phyloP scores from a whole-genome alignment of 2,797 vertebrate genomes.

The Syngnathus rostellatus region DNA sequence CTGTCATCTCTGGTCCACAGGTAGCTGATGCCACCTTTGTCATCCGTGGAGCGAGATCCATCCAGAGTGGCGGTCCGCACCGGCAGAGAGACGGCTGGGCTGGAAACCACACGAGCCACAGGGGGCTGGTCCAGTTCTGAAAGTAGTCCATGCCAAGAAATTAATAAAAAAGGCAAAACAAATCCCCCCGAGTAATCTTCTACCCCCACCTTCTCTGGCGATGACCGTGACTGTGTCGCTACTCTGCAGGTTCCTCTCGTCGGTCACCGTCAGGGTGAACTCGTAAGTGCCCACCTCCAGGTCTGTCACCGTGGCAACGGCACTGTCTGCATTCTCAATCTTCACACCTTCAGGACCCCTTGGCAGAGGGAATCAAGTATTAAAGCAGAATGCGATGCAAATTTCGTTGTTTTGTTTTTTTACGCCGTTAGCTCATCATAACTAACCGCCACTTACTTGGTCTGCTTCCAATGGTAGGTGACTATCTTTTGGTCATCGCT shows the following conservation, averaged over 20 bases:
- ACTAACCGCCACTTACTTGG: constrained; percentile 62
- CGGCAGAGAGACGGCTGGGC: constrained; percentile 77
- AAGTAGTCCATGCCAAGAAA: background rate
- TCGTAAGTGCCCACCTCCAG: constrained; percentile 83
- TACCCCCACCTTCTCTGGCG: constrained; percentile 79
- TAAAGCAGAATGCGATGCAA: background rate
- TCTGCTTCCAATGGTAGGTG: constrained; percentile 86
- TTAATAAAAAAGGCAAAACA: no score
- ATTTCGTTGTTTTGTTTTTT: background rate
- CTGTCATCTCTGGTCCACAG: constrained; percentile 85
- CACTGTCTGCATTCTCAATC: constrained; percentile 82
- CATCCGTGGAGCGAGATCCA: constrained; percentile 85
- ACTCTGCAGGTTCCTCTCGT: constrained; percentile 84
- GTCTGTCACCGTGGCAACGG: constrained; percentile 81
- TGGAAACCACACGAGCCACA: constrained; percentile 76
- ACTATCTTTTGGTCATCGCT: constrained; percentile 89
- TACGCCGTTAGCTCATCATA: background rate
- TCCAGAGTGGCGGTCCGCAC: constrained; percentile 77
- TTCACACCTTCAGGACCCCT: constrained; percentile 89
- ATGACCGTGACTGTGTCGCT: constrained; percentile 84
- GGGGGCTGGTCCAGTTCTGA: constrained; percentile 88
- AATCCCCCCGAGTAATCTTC: background rate
- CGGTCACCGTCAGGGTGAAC: constrained; percentile 88
- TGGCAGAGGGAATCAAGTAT: constrained; percentile 6
- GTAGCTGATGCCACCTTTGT: constrained; percentile 85